Evolutionary conservation across 2,797 vertebrate genomes (phyloP), one percentile per base, ranked within the genome.

Genomic region (Pelochelys cantorii): DNA sequence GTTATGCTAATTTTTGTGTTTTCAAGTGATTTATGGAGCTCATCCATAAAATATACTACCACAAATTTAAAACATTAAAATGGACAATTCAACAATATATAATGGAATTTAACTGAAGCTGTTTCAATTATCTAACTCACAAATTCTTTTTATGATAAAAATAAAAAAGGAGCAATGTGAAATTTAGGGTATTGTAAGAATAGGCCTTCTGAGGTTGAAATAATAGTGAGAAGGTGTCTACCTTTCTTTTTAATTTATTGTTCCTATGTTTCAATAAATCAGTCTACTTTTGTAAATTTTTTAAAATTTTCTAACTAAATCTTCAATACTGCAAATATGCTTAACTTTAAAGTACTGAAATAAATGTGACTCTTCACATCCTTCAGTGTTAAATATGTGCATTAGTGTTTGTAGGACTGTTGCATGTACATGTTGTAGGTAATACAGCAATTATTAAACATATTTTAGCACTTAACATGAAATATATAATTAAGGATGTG

Each of bases 41-140:
- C 82, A 96, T 86, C 88, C 85, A 84, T 65, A 78, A 75, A 85
- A 31, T 59, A n/a, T 83, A 15, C 91, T 29, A 60, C 75, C 81
- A 89, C 88, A 86, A 77, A 91, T 89, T 79, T 92, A 89, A 92
- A 25, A 65, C 84, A 85, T 85, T 82, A 82, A 62, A 77, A 29
- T 86, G 80, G 90, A 68, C 10, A 71, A 68, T 34, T 68, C 65
- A 25, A 60, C 10, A 86, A 65, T 52, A 37, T 29, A 52, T 25
- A 77, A 75, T 75, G 22, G 48, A 86, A 68, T 34, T 68, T 78
- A 68, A 68, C 42, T 74, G 87, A 96, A 62, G 29, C 17, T 52
- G 77, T 88, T 91, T 65, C 29, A 71, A 71, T 81, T 34, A 68
- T 55, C 29, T 55, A 54, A 81, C 90, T 95, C 57, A 85, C 17